These are phyloP conservation scores for Tylochromis polylepis DNA, from an alignment of 2,113 vertebrate species.

Conservation along the genomic window DNA sequence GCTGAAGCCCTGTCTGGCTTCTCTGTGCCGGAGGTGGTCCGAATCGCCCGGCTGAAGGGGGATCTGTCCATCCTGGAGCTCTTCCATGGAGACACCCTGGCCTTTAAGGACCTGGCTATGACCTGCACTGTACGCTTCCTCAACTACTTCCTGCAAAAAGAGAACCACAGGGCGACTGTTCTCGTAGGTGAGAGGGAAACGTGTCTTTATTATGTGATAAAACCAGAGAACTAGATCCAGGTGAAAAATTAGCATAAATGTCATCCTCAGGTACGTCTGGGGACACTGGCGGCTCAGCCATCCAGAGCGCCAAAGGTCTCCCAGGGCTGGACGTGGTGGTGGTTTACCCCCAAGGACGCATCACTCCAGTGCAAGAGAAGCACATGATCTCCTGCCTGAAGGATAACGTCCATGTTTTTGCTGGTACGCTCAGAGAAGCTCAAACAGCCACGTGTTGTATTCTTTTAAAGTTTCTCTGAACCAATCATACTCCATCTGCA, in stretches of 20 bases:
- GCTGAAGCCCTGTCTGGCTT: constrained; percentile 79
- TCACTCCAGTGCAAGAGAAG: constrained; percentile 84
- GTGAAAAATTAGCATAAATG: not conserved
- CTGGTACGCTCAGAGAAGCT: constrained; percentile 61
- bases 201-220: not conserved
- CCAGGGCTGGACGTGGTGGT: constrained; percentile 83
- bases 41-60: constrained; percentile 64
- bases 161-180: constrained; percentile 72
- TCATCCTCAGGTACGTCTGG: constrained; percentile 84
- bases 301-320: constrained; percentile 81
- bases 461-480: not conserved
- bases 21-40: constrained; percentile 74
- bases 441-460: not conserved
- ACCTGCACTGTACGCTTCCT: constrained; percentile 83
- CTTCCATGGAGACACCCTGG: constrained; percentile 84
- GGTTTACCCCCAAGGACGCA: constrained; percentile 79
- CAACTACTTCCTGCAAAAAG: constrained; percentile 83
- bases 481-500: constrained; percentile 28
- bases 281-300: constrained; percentile 88
- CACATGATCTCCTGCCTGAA: constrained; percentile 88
- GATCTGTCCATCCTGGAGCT: constrained; percentile 86
- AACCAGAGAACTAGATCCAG: not conserved
- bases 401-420: constrained; percentile 89
- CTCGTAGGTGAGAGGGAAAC: constrained; percentile 80
- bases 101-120: constrained; percentile 92